Percentiles rank a stretch among this genome's conserved stretches.
These are phyloP conservation scores for Bombus pascuorum DNA, from an alignment of 1,140 invertebrate genomes.

Conservation along the genomic window DNA sequence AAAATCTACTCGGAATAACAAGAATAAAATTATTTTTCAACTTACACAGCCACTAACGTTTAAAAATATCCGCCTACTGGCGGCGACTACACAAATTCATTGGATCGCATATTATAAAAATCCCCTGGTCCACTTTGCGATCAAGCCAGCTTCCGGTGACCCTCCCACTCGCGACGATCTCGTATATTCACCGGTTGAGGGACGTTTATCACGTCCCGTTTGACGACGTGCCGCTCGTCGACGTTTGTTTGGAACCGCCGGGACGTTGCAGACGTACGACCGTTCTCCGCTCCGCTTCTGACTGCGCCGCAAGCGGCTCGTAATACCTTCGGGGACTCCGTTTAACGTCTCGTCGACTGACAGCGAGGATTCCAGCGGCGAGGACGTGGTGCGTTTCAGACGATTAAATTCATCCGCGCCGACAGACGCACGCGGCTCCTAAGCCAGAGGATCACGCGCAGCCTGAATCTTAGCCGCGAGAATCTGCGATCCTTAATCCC, in stretches of 20 bases:
- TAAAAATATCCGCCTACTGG: background rate
- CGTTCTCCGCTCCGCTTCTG: slow-evolving; percentile 6
- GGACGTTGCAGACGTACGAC: slow-evolving; percentile 50
- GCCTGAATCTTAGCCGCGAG: slow-evolving; percentile 55
- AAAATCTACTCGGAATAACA: too few relatives aligned
- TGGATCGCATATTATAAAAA: background rate
- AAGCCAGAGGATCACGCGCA: slow-evolving; percentile 61
- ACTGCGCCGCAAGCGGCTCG: slow-evolving; percentile 44
- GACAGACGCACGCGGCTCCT: slow-evolving; percentile 62
- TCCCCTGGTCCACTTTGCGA: slow-evolving; percentile 7
- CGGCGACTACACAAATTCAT: background rate
- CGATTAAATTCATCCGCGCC: slow-evolving; percentile 68
- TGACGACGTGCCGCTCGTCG: slow-evolving; percentile 55
- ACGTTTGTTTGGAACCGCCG: slow-evolving; percentile 64
- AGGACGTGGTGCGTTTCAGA: slow-evolving; percentile 55
- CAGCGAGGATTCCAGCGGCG: slow-evolving; percentile 61
- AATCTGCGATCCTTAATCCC: slow-evolving; percentile 63
- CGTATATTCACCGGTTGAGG: slow-evolving; percentile 50
- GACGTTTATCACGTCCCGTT: slow-evolving; percentile 63
- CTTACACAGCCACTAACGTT: background rate
- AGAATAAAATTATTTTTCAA: background rate
- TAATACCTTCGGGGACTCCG: slow-evolving; percentile 69
- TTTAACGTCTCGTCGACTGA: slow-evolving; percentile 62
- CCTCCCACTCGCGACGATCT: slow-evolving; percentile 32
- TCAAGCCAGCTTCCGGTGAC: slow-evolving; percentile 24